These are phyloP conservation scores for Epirrhoe tristata DNA, from an alignment of 2,888 invertebrate species.

Conservation along the genomic window DNA sequence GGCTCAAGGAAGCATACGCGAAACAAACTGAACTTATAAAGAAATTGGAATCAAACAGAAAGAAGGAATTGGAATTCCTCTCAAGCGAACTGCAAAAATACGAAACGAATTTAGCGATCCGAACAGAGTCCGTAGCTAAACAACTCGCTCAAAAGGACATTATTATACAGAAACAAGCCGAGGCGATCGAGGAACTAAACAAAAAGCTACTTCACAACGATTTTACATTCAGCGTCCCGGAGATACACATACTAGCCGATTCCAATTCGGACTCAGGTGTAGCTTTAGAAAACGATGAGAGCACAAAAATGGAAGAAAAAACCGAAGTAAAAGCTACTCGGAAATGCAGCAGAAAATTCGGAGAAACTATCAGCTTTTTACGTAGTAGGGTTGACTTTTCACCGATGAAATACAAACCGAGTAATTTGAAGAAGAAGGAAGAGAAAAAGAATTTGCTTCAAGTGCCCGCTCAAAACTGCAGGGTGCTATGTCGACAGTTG, in stretches of 20 bases:
- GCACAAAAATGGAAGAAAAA: constrained; percentile 61
- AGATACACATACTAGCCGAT: constrained; percentile 70
- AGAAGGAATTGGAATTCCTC: constrained; percentile 77
- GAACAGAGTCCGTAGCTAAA: constrained; percentile 72
- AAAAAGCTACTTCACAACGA: constrained; percentile 62
- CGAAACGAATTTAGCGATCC: constrained; percentile 73
- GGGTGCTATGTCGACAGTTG: constrained; percentile 60
- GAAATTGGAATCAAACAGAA: constrained; percentile 75
- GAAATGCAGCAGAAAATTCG: constrained; percentile 77
- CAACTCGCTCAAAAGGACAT: constrained; percentile 76
- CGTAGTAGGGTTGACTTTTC: constrained; percentile 77
- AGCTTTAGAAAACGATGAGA: constrained; percentile 75
- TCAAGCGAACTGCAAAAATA: constrained; percentile 78
- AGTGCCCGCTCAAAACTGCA: constrained; percentile 61
- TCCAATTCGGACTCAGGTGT: constrained; percentile 81
- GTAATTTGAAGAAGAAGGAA: constrained; percentile 71
- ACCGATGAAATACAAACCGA: constrained; percentile 79
- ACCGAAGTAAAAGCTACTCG: constrained; percentile 67
- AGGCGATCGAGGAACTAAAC: constrained; percentile 71
- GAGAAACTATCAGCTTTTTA: constrained; percentile 78
- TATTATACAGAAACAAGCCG: constrained; percentile 69
- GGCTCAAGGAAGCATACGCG: constrained; percentile 66
- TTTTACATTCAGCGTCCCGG: constrained; percentile 58
- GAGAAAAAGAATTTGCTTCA: constrained; percentile 72
- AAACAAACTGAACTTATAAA: constrained; percentile 75